These are phyloP conservation scores for Oenanthe melanoleuca DNA, from an alignment of 2,113 vertebrate genomes.

Conservation along the genomic window DNA sequence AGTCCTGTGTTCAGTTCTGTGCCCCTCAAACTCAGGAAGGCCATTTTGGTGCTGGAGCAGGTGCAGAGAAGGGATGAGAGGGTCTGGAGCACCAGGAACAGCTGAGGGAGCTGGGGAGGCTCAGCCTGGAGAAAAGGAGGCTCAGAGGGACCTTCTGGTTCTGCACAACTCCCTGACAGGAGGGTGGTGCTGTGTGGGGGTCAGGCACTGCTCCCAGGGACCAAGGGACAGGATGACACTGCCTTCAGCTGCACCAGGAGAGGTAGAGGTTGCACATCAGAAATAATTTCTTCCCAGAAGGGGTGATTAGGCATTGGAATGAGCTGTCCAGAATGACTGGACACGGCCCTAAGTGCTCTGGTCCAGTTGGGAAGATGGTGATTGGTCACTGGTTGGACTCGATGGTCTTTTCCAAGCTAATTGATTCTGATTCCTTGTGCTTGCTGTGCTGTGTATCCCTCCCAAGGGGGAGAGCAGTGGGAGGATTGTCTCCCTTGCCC, in stretches of 20 bases:
- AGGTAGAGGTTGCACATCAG: neutral
- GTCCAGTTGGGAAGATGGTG: neutral
- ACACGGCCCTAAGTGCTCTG: neutral
- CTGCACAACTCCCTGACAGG: neutral
- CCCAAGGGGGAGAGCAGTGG: rapidly evolving
- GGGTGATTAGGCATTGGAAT: neutral
- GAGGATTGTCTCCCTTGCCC: neutral
- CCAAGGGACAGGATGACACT: neutral
- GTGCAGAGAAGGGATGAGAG: neutral
- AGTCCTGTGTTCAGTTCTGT: no score
- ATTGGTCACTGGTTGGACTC: neutral
- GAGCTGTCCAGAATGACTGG: neutral
- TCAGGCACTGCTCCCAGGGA: neutral
- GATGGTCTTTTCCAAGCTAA: neutral
- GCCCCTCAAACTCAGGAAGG: neutral
- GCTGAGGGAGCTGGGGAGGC: neutral
- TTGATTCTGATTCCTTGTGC: neutral
- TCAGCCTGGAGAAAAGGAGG: neutral
- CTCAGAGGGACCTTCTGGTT: neutral
- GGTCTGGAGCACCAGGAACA: neutral
- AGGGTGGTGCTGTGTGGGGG: neutral
- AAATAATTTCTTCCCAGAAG: neutral
- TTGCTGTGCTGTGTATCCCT: neutral
- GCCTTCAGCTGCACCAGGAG: neutral
- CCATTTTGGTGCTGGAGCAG: neutral